These are phyloP conservation scores for Forficula auricularia DNA, from an alignment of 1,140 invertebrate genomes.

Conservation along the genomic window DNA sequence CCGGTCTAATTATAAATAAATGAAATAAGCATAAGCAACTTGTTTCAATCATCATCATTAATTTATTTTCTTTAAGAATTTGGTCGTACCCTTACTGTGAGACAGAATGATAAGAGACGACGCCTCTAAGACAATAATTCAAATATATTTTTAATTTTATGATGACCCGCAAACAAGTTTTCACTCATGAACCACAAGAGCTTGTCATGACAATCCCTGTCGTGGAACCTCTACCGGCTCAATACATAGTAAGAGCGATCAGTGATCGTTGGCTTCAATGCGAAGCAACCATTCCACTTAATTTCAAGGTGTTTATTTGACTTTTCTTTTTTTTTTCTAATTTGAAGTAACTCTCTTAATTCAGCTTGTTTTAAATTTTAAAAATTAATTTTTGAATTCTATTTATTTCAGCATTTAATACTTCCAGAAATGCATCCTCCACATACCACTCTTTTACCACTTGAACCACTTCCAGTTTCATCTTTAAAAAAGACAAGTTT, in stretches of 20 bases:
- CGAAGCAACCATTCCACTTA: conserved; percentile 51
- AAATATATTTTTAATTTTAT: conserved; percentile 2
- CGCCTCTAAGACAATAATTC: neutral
- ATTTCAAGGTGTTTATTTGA: conserved; percentile 41
- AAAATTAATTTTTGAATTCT: too few relatives aligned
- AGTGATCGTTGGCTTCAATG: conserved; percentile 86
- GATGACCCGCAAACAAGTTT: conserved; percentile 28
- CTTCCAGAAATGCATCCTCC: conserved; percentile 83
- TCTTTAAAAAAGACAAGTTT: conserved; percentile 59
- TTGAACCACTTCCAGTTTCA: conserved; percentile 76
- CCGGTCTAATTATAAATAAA: too few relatives aligned
- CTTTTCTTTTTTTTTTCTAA: too few relatives aligned
- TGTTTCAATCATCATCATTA: too few relatives aligned
- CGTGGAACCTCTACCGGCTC: conserved; percentile 70
- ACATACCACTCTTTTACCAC: conserved; percentile 78
- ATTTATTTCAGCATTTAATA: conserved; percentile 52
- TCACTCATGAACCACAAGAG: conserved; percentile 53
- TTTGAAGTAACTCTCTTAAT: too few relatives aligned
- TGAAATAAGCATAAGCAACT: too few relatives aligned
- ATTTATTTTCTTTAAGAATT: too few relatives aligned
- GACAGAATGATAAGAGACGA: conserved; percentile 4
- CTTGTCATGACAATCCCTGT: conserved; percentile 93
- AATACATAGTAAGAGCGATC: conserved; percentile 75
- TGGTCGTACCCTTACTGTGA: too few relatives aligned
- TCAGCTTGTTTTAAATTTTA: too few relatives aligned